Percentiles rank a stretch among this genome's conserved stretches.
Evolutionary conservation across 2,797 vertebrate genomes (phyloP).

Genomic region (Alauda arvensis): DNA sequence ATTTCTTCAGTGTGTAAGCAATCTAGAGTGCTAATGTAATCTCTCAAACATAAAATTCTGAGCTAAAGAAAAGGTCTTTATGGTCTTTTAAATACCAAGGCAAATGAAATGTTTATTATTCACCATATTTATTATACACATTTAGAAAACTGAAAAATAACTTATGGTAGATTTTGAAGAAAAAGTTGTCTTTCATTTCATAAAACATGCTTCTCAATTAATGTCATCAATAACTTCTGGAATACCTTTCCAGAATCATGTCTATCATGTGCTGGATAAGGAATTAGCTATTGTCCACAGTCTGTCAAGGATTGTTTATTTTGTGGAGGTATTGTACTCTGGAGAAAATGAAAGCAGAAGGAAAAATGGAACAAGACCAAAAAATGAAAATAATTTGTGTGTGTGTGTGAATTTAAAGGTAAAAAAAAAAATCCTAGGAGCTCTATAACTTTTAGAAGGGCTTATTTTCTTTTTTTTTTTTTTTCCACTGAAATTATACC

Average conservation of each 20-base stretch:
- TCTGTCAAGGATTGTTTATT: not conserved
- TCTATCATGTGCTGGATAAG: not conserved
- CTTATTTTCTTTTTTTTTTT: not conserved
- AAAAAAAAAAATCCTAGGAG: not conserved
- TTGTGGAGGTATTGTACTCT: not conserved
- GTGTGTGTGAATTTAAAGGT: not conserved
- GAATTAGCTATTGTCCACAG: not conserved
- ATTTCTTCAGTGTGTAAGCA: not conserved
- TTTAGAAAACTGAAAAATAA: not conserved
- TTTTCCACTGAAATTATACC: not conserved
- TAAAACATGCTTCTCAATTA: not conserved
- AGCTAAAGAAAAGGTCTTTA: not conserved
- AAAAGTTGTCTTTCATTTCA: not conserved
- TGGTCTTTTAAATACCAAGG: not conserved
- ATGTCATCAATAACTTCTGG: not conserved
- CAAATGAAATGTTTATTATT: not conserved
- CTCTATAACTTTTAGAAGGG: not conserved
- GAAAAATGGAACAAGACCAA: not conserved
- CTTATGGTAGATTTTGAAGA: not conserved
- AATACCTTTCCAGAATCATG: not conserved
- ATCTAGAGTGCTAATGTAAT: not conserved
- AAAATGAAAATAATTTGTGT: not conserved
- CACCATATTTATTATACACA: not conserved
- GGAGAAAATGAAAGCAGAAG: not conserved
- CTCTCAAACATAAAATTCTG: not conserved